Base-by-base conservation (phyloP, 1,140 invertebrate species). In the Brachionus rubens region DNA sequence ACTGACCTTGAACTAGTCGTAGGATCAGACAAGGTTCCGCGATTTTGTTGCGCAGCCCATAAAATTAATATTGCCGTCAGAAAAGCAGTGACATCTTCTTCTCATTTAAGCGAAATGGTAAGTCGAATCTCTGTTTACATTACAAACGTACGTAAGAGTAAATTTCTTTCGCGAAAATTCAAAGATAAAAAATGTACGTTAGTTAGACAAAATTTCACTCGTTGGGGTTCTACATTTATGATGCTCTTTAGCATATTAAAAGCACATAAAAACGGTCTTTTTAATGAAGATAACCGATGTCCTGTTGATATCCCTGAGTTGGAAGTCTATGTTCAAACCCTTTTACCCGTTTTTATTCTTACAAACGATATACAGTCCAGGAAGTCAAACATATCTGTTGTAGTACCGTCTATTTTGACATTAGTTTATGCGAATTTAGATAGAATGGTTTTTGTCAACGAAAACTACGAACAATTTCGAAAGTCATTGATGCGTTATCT, bases 151-250 rank as follows among this genome's bases (percentile, higher is more conserved):
- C 26, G 54, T 28, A 56, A 56, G 30, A 28, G 4, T 1, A 56
- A 56, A 28, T 12, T 12, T 56, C 54, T 56, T 33, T 56, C 26
- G 1, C 5, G 54, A 1, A 1, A 56, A 56, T 33, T 56, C 28
- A 5, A 28, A 28, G 56, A 62, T 62, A 62, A 62, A 59, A 62
- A 62, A 40, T 62, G 1, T 14, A 62, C 56, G n/a, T 62, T 62
- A 41, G 36, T 33, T 1, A 16, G 56, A 36, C 56, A 62, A 62
- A 62, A 12, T 12, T 41, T 41, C 40, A 62, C 56, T 9, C 36
- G 16, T 0, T 62, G 16, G 56, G 21, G 40, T 59, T 62, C 36
- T 26, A 62, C 56, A 5, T 59, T 36, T 59, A 30, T 28, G 2
- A 41, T 59, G 30, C 30, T 59, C 16, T 59, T 41, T 19, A 59